Percentiles rank a stretch among this genome's conserved stretches.
phyloP scores from a whole-genome alignment of 2,888 invertebrate species.

The Polymixis flavicincta region DNA sequence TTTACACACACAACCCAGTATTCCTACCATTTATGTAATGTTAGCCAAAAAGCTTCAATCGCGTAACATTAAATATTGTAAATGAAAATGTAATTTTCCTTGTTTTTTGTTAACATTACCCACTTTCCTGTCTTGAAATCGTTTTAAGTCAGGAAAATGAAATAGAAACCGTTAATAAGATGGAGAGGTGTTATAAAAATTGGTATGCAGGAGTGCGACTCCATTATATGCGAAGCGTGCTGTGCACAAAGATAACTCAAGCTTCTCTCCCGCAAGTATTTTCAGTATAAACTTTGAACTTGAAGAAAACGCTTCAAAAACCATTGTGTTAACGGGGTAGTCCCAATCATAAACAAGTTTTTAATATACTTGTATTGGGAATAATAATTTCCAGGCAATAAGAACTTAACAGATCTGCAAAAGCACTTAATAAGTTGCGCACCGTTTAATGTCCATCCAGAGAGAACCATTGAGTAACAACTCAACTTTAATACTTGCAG shows the following conservation, averaged over 20 bases:
- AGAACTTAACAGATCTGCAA: conserved; percentile 11
- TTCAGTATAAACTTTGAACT: not conserved
- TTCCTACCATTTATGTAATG: not conserved
- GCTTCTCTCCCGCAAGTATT: not conserved
- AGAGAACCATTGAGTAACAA: conserved; percentile 1
- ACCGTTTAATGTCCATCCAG: not conserved
- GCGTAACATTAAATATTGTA: not conserved
- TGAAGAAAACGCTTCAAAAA: conserved; percentile 3
- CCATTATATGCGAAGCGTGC: conserved; percentile 25
- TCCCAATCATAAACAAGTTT: conserved; percentile 1
- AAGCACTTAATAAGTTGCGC: conserved; percentile 14
- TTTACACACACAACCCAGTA: too few relatives aligned
- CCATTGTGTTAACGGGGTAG: not conserved
- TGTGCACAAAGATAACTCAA: conserved; percentile 12
- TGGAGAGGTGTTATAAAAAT: conserved; percentile 24
- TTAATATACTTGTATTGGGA: not conserved
- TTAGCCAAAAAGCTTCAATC: not conserved
- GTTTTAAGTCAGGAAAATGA: conserved; percentile 25
- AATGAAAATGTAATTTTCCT: conserved; percentile 15
- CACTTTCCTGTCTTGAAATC: conserved; percentile 4
- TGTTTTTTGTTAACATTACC: conserved; percentile 11
- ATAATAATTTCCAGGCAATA: conserved; percentile 19
- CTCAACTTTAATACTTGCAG: conserved; percentile 29
- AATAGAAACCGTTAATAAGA: conserved; percentile 20
- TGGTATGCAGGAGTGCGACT: conserved; percentile 29